These are phyloP conservation scores for Protaetia brevitarsis DNA, from an alignment of 1,140 invertebrate genomes.

Conservation along the genomic window DNA sequence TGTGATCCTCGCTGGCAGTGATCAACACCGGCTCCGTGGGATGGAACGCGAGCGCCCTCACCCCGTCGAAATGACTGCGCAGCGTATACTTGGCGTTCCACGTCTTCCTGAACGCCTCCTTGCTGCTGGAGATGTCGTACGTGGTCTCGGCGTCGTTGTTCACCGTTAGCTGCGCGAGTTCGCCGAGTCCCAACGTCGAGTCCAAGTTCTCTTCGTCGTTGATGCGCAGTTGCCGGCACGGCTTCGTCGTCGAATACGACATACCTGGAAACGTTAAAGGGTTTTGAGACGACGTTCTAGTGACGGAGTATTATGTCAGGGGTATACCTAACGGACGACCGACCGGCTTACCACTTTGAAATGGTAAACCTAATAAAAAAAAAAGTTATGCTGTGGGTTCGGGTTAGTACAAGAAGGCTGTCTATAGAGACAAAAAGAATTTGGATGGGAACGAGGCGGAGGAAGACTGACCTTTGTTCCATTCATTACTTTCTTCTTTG, in stretches of 20 bases:
- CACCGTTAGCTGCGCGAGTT: slow-evolving; percentile 93
- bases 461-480: slow-evolving; percentile 31
- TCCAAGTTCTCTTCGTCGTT: slow-evolving; percentile 73
- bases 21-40: slow-evolving; percentile 95
- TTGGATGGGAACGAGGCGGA: slow-evolving; percentile 51
- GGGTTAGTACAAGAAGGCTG: not conserved
- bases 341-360: slow-evolving; percentile 39
- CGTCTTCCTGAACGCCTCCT: slow-evolving; percentile 90
- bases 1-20: slow-evolving; percentile 98
- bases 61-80: slow-evolving; percentile 96
- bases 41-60: slow-evolving; percentile 95
- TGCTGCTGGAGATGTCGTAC: slow-evolving; percentile 86
- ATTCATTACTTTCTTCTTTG: slow-evolving; percentile 37
- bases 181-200: slow-evolving; percentile 84
- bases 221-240: slow-evolving; percentile 47
- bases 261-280: slow-evolving; percentile 23
- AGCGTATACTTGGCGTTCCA: slow-evolving; percentile 98
- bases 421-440: slow-evolving; percentile 58
- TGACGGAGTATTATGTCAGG: not conserved
- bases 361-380: slow-evolving; percentile 24
- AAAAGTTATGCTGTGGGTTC: not conserved
- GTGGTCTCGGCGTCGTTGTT: slow-evolving; percentile 92
- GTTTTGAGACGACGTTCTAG: not conserved
- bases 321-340: slow-evolving; percentile 52
- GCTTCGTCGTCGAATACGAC: slow-evolving; percentile 23